Base-by-base conservation (phyloP, 2,888 invertebrate genomes). In the Bugula neritina region DNA sequence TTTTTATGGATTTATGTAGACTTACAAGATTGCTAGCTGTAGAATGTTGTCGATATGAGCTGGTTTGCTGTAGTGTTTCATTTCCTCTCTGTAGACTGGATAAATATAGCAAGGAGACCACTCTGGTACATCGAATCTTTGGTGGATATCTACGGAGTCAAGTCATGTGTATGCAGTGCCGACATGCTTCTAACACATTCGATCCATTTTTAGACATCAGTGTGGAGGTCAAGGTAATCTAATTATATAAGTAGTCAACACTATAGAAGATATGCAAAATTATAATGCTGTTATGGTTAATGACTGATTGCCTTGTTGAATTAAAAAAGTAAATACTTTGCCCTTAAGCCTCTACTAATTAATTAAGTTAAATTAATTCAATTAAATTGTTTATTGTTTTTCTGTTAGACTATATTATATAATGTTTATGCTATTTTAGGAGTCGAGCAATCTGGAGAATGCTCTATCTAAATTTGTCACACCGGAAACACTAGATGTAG, bases 171-270 rank as follows among this genome's bases (percentile, higher is more conserved):
- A 86, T 93, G 71, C 89, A 91, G 73, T 98, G 97, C 82, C 90
- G 90, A 77, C 91, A 92, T 82, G 90, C 92, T 63, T 96, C 96
- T 63, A 94, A 94, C 71, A 97, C 96, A 58, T 96, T 93, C 85
- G 96, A 96, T 85, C 96, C 96, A 85, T 94, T 96, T 84, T 90
- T 95, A 89, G 97, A 97, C 85, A 86, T 97, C 75, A 87, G 94
- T 76, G 86, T 97, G 78, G 97, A 97, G 83, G 93, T 97, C 78
- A 85, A 83, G 79, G 85, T 84, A 43, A 17, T 43, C 10, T 43
- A 17, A 43, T 43, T 43, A 43, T 17, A 43, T 43, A 10, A 43
- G 43, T n/a, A n/a, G n/a, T n/a, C n/a, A n/a, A n/a, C n/a, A n/a
- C n/a, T n/a, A n/a, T n/a, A n/a, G n/a, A n/a, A n/a, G n/a, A n/a